These are phyloP conservation scores for Lasioglossum zephyrum DNA, from an alignment of 2,888 invertebrate species.

Conservation along the genomic window DNA sequence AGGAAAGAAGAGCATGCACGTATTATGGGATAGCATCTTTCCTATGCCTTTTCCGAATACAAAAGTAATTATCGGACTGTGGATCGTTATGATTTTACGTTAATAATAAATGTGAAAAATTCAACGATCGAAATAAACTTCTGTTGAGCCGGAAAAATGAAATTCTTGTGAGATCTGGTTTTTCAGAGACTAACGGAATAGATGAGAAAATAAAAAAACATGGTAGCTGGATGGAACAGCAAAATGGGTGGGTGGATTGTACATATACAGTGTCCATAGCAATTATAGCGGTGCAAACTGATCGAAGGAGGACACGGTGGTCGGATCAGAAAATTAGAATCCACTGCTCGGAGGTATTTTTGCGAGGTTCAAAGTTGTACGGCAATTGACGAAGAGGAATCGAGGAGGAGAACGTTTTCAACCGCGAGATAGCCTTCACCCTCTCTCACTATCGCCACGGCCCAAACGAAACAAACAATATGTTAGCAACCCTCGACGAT, in stretches of 20 bases:
- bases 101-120: too few species aligned
- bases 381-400: slow-evolving; percentile 58
- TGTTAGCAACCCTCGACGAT: slow-evolving; percentile 84
- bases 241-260: neutral
- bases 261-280: neutral
- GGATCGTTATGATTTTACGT: too few species aligned
- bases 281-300: neutral
- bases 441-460: slow-evolving; percentile 74
- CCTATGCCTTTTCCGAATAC: too few species aligned
- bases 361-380: slow-evolving; percentile 40
- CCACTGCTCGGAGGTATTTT: slow-evolving; percentile 23
- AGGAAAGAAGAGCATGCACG: too few species aligned
- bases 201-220: neutral
- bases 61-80: too few species aligned
- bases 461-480: slow-evolving; percentile 84
- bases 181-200: neutral
- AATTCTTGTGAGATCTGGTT: neutral
- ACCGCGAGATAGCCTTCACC: slow-evolving; percentile 73
- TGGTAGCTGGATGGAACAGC: neutral
- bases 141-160: neutral
- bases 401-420: slow-evolving; percentile 62
- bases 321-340: slow-evolving; percentile 13
- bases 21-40: neutral
- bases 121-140: too few species aligned
- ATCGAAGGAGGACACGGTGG: neutral